phyloP scores from a whole-genome alignment of 2,113 vertebrate species.

The Serranochromis macrocephalus region DNA sequence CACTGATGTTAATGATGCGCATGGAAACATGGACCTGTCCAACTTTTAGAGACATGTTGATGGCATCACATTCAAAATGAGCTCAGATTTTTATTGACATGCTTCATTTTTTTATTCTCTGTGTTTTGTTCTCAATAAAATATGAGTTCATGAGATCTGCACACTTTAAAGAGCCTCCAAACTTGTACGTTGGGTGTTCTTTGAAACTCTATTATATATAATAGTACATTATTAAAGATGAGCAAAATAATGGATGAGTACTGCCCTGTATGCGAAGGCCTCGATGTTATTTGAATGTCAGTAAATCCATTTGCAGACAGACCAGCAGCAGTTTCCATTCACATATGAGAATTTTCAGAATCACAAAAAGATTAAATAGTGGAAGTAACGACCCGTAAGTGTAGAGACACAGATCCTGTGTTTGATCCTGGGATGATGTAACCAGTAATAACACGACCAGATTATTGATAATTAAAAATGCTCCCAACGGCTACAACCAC shows the following conservation, averaged over 20 bases:
- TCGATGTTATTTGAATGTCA: not conserved
- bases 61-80: not conserved
- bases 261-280: not conserved
- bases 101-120: not conserved
- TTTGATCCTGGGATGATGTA: not conserved
- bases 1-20: not conserved
- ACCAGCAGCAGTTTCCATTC: not conserved
- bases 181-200: not conserved
- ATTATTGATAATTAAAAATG: not conserved
- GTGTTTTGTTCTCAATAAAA: not conserved
- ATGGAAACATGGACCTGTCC: not conserved
- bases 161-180: not conserved
- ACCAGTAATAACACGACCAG: not conserved
- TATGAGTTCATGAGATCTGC: not conserved
- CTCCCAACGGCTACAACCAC: not conserved
- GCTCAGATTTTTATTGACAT: accelerated
- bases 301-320: not conserved
- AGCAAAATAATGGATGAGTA: not conserved
- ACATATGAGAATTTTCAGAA: not conserved
- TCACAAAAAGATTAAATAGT: not conserved
- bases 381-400: not conserved
- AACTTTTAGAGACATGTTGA: not conserved
- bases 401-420: not conserved
- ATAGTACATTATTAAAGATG: not conserved
- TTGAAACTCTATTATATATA: not conserved